These are phyloP conservation scores for Lasius platythorax DNA, from an alignment of 2,888 invertebrate genomes.

Conservation along the genomic window DNA sequence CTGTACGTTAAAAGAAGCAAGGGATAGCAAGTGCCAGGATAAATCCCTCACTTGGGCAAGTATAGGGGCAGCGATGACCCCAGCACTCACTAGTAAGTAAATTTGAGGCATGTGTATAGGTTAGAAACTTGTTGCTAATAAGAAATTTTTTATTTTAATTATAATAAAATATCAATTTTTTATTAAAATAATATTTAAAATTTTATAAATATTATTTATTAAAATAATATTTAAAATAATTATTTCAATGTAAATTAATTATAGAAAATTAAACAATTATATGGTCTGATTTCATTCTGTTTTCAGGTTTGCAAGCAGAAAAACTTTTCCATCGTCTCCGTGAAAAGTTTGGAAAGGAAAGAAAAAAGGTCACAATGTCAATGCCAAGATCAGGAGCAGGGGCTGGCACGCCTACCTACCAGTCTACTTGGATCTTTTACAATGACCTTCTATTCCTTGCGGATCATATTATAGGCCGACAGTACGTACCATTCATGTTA, in stretches of 20 bases:
- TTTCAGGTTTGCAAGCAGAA: constrained; percentile 8
- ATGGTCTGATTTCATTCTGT: neutral
- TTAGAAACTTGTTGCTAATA: constrained; percentile 10
- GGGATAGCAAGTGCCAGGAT: neutral
- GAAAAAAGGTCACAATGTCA: constrained; percentile 15
- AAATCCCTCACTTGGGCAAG: neutral
- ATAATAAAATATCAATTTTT: neutral
- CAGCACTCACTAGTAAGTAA: constrained; percentile 6
- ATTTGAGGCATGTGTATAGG: neutral
- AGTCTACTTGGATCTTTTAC: constrained; percentile 13
- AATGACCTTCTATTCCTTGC: neutral
- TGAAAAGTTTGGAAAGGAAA: constrained; percentile 25
- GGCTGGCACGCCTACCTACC: neutral
- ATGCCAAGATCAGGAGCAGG: constrained; percentile 4
- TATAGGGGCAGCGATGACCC: neutral
- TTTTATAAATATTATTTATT: too few species aligned
- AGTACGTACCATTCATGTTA: neutral
- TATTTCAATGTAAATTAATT: too few species aligned
- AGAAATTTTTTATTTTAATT: neutral
- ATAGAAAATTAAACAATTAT: too few species aligned
- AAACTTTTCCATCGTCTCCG: constrained; percentile 6
- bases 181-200: too few species aligned
- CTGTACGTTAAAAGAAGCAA: neutral
- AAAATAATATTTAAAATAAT: too few species aligned
- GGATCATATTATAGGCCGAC: neutral